Conservation (phyloP, 2,113 vertebrate genomes). For the Clupea harengus region DNA sequence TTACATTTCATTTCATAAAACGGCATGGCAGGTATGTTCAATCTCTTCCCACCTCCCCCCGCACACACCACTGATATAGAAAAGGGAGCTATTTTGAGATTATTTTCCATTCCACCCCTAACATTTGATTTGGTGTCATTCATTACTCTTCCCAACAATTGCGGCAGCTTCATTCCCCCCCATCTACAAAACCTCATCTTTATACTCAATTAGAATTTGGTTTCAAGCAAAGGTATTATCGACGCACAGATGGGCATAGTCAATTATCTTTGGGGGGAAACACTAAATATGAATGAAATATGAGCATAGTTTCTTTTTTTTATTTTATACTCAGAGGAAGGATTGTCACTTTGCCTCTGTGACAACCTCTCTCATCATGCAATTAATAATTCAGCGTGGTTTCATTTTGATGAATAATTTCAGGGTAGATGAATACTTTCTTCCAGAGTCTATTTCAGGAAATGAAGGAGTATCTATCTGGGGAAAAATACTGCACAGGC, state of each 20-base stretch:
- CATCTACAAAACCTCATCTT: background rate
- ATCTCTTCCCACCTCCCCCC: constrained; percentile 25
- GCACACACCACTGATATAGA: background rate
- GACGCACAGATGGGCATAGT: background rate
- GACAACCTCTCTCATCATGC: background rate
- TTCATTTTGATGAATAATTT: constrained; percentile 1
- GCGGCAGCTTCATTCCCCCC: background rate
- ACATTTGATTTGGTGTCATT: background rate
- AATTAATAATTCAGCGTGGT: background rate
- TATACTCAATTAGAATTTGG: background rate
- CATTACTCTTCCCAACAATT: background rate
- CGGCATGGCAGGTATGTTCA: constrained; percentile 12
- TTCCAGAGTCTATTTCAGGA: background rate
- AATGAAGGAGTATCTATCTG: background rate
- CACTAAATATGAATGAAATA: background rate
- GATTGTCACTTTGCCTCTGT: background rate
- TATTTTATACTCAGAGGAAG: background rate
- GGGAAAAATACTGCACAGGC: background rate
- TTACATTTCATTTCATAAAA: constrained; percentile 30
- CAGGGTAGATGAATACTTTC: background rate
- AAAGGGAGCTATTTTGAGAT: constrained; percentile 20
- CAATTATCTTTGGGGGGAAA: background rate
- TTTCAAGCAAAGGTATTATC: background rate
- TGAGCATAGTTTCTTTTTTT: background rate
- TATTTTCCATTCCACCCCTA: constrained; percentile 1